Conservation (phyloP, 2,797 vertebrate genomes). For the Pipistrellus pipistrellus region DNA sequence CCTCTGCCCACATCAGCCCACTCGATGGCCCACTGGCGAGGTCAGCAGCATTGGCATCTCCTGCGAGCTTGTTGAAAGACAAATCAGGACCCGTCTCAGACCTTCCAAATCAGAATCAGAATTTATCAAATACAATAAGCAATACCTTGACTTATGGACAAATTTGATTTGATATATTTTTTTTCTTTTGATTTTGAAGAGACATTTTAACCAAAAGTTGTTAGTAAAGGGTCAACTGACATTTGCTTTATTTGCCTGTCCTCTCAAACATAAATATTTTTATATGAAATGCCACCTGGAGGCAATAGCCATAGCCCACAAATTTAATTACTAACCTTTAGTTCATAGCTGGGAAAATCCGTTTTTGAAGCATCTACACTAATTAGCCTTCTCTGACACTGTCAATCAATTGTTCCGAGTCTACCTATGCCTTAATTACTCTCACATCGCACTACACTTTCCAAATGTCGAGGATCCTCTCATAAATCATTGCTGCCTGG, state of each 20-base stretch:
- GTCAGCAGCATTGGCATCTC: background rate
- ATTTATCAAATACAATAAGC: slow-evolving; percentile 21
- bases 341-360: slow-evolving; percentile 85
- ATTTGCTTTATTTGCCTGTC: slow-evolving; percentile 78
- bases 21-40: accelerated
- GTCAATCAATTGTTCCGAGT: slow-evolving; percentile 88
- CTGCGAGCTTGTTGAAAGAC: background rate
- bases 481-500: slow-evolving; percentile 88
- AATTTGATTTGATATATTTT: slow-evolving; percentile 12
- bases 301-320: slow-evolving; percentile 82
- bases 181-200: slow-evolving; percentile 62
- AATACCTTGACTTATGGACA: slow-evolving; percentile 1
- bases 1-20: background rate
- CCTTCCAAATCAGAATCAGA: background rate
- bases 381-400: slow-evolving; percentile 89
- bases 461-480: slow-evolving; percentile 89
- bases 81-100: background rate
- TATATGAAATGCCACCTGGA: slow-evolving; percentile 82
- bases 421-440: slow-evolving; percentile 90
- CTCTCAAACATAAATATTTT: slow-evolving; percentile 71
- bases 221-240: slow-evolving; percentile 55
- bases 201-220: slow-evolving; percentile 67
- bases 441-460: slow-evolving; percentile 86
- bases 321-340: slow-evolving; percentile 91
- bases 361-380: slow-evolving; percentile 88